phyloP scores from a whole-genome alignment of 2,888 invertebrate genomes.

The Malthinus flaveolus region DNA sequence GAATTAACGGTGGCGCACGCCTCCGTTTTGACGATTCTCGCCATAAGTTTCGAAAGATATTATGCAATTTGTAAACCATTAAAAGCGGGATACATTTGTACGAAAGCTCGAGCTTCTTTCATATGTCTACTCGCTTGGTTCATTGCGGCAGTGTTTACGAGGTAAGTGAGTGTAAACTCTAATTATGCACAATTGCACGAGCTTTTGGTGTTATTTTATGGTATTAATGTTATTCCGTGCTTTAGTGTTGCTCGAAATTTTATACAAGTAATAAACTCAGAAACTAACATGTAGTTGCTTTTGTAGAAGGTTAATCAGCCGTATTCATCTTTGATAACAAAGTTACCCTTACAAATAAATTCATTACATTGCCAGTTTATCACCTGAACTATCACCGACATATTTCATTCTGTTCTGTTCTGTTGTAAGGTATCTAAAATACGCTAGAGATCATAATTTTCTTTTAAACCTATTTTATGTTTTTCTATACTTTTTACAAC shows the following conservation, averaged over 20 bases:
- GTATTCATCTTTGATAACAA: conserved; percentile 23
- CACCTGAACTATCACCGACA: conserved; percentile 1
- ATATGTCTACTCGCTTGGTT: conserved; percentile 85
- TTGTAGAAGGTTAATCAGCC: conserved; percentile 20
- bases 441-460: no score
- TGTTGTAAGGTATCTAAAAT: no score
- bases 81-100: conserved; percentile 87
- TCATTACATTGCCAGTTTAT: conserved; percentile 20
- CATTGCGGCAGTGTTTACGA: conserved; percentile 81
- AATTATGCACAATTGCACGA: neutral
- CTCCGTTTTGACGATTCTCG: conserved; percentile 88
- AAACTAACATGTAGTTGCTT: conserved; percentile 9
- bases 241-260: conserved; percentile 22
- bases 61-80: conserved; percentile 90
- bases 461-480: no score
- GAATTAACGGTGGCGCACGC: conserved; percentile 91
- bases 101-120: conserved; percentile 79
- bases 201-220: conserved; percentile 19
- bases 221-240: conserved; percentile 27
- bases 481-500: no score
- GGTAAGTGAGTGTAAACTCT: conserved; percentile 59
- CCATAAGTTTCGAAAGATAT: conserved; percentile 88
- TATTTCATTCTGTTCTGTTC: neutral
- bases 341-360: conserved; percentile 19
- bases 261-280: conserved; percentile 14